A percentile compares a stretch with the other conserved stretches of the same genome.
These are phyloP conservation scores for Machimus rusticus DNA, from an alignment of 2,888 invertebrate species.

Conservation along the genomic window DNA sequence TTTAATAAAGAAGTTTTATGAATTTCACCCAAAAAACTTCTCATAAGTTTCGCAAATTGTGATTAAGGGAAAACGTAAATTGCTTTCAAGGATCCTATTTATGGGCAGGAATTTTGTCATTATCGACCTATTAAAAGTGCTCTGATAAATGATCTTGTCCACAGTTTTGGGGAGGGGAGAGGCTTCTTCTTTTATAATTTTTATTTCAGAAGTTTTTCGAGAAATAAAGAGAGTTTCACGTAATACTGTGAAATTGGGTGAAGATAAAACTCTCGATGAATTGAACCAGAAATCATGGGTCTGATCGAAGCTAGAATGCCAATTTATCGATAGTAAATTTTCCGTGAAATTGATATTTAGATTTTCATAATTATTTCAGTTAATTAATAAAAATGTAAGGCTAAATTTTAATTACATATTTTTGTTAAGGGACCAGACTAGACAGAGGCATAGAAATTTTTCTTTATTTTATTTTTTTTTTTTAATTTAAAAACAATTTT, in stretches of 20 bases:
- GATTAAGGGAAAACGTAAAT: background rate
- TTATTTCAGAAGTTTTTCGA: background rate
- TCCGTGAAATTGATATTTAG: background rate
- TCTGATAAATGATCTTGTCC: background rate
- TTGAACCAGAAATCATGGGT: background rate
- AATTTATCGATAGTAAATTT: background rate
- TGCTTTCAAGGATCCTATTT: background rate
- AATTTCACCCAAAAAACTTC: background rate
- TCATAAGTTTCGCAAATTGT: background rate
- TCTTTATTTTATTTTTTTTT: too few species aligned
- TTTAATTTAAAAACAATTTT: too few species aligned
- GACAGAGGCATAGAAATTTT: too few species aligned
- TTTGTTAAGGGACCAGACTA: too few species aligned
- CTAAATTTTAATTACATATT: too few species aligned
- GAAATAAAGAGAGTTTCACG: background rate
- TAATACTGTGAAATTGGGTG: background rate
- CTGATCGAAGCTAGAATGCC: background rate
- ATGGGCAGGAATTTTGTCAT: background rate
- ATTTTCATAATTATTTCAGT: background rate
- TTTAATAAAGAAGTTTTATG: background rate
- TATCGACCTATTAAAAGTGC: background rate
- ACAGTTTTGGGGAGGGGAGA: background rate
- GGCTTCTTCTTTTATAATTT: background rate
- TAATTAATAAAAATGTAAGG: background rate
- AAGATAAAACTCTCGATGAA: background rate